These are phyloP conservation scores for Climacteris rufus DNA, from an alignment of 2,113 vertebrate genomes.

Conservation along the genomic window DNA sequence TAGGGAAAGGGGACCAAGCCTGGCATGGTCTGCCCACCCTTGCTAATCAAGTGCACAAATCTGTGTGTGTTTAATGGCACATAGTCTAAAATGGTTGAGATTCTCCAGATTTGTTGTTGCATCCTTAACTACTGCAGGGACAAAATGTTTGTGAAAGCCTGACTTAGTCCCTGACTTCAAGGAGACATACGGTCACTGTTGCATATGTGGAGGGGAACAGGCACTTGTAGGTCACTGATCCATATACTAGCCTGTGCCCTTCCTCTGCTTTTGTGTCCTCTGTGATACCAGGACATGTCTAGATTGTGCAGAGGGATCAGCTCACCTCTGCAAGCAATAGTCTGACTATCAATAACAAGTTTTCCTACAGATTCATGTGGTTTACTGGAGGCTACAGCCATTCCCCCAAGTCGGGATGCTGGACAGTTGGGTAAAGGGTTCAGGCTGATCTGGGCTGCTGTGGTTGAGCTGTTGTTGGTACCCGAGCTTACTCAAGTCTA, in stretches of 20 bases:
- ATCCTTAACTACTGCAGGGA: not conserved
- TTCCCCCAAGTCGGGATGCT: rapidly evolving
- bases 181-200: not conserved
- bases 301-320: not conserved
- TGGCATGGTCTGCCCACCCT: not conserved
- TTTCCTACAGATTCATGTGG: not conserved
- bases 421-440: not conserved
- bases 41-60: not conserved
- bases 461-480: not conserved
- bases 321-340: not conserved
- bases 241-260: not conserved
- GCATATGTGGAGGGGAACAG: not conserved
- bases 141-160: not conserved
- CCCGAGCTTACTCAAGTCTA: not conserved
- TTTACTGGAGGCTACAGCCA: not conserved
- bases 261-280: not conserved
- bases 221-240: too few species aligned
- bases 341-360: not conserved
- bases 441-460: not conserved
- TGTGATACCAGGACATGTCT: not conserved
- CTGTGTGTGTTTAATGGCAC: not conserved
- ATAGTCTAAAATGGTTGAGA: not conserved
- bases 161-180: not conserved
- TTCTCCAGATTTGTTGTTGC: not conserved
- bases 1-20: not conserved